Evolutionary conservation across 2,888 invertebrate species (phyloP).

Genomic region (Hirtodrosophila trivittata): DNA sequence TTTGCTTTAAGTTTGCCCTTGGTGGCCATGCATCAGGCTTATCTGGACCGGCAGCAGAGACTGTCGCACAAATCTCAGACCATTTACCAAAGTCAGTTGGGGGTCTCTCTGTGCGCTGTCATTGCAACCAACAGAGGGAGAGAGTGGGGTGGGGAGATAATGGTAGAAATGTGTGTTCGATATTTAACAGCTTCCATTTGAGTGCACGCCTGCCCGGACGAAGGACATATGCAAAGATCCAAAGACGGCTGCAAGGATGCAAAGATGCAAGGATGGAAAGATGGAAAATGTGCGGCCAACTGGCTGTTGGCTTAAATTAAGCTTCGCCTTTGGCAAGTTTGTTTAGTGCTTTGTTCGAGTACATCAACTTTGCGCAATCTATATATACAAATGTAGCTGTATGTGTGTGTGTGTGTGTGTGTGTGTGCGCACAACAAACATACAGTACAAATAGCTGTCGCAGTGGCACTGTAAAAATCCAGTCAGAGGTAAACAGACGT

Average conservation of each 20-base stretch:
- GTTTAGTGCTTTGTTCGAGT: slow-evolving; percentile 53
- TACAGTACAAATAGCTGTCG: slow-evolving; percentile 60
- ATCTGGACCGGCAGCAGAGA: slow-evolving; percentile 55
- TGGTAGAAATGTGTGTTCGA: slow-evolving; percentile 60
- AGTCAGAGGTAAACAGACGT: slow-evolving; percentile 62
- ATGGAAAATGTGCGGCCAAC: slow-evolving; percentile 57
- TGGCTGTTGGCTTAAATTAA: slow-evolving; percentile 62
- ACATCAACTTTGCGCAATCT: slow-evolving; percentile 46
- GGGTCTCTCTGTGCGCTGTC: slow-evolving; percentile 21
- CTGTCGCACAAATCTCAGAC: slow-evolving; percentile 68
- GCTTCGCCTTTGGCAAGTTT: slow-evolving; percentile 64
- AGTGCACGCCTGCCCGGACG: slow-evolving; percentile 32
- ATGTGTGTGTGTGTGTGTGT: slow-evolving; percentile 23
- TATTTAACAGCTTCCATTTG: slow-evolving; percentile 75
- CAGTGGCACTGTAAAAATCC: slow-evolving; percentile 59
- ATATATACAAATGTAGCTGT: slow-evolving; percentile 2
- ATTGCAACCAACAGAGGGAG: slow-evolving; percentile 18
- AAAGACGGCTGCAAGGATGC: background rate
- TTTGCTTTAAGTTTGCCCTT: slow-evolving; percentile 26
- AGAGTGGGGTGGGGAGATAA: slow-evolving; percentile 17
- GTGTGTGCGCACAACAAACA: slow-evolving; percentile 39
- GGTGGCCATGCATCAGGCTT: slow-evolving; percentile 66
- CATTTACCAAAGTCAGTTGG: slow-evolving; percentile 60
- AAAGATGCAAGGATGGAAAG: slow-evolving; percentile 15
- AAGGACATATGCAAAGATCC: slow-evolving; percentile 28